Evolutionary conservation across 2,113 vertebrate genomes (phyloP), one percentile per base, ranked within the genome.

Genomic region (Puntigrus tetrazona): DNA sequence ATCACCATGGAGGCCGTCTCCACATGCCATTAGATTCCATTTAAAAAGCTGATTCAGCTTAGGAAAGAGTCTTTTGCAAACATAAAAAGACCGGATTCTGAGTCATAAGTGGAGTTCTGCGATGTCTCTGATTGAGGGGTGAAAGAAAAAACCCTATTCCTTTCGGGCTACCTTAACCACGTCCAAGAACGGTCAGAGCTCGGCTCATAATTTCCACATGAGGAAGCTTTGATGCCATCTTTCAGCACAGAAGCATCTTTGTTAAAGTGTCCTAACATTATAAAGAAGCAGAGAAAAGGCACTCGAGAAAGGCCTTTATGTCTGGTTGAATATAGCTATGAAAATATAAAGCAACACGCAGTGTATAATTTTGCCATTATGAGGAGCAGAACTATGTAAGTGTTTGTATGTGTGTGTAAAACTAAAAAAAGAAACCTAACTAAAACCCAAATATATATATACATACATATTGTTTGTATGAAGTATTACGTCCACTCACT

Each of bases 401-500:
- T n/a, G n/a, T n/a, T n/a, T n/a, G n/a, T n/a, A n/a, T n/a, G n/a
- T n/a, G n/a, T n/a, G n/a, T n/a, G n/a, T n/a, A n/a, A n/a, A n/a
- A n/a, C n/a, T n/a, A n/a, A n/a, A n/a, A n/a, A n/a, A n/a, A n/a
- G n/a, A n/a, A n/a, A n/a, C n/a, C n/a, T n/a, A n/a, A n/a, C n/a
- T n/a, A n/a, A n/a, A n/a, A n/a, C n/a, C n/a, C n/a, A n/a, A n/a
- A n/a, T 8, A 3, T 4, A 57, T 10, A 57, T 57, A n/a, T 22
- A 22, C 22, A 22, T 55, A 8, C 6, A 8, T n/a, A 2, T 45
- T 45, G 47, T 52, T 52, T 61, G 27, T 61, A 61, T 57, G 9
- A n/a, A 3, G 1, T 27, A 14, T 16, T 6, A 63, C 0, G 0
- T 9, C 7, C 34, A 94, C 96, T 96, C 84, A 97, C 97, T 95